Conservation (phyloP, 2,888 invertebrate species). For the Argyresthia albistria region DNA sequence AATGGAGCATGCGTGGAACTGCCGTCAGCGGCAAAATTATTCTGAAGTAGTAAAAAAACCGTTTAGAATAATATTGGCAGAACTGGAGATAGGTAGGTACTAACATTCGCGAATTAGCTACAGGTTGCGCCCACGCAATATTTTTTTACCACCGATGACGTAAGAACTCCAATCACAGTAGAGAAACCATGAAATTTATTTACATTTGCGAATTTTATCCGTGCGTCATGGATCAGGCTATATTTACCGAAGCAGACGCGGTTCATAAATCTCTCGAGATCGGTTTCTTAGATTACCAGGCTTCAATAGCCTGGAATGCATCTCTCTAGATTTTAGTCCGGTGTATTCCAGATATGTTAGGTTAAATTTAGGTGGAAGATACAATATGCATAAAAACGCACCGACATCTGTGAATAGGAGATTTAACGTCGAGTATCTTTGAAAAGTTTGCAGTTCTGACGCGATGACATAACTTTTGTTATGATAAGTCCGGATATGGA, state of each 20-base stretch:
- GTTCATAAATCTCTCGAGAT: slow-evolving; percentile 30
- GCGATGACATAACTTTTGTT: too few relatives aligned
- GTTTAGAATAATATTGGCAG: too few relatives aligned
- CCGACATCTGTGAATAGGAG: too few relatives aligned
- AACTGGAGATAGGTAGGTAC: too few relatives aligned
- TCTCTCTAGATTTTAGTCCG: neutral
- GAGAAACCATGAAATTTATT: slow-evolving; percentile 18
- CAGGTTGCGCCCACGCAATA: neutral
- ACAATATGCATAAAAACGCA: neutral
- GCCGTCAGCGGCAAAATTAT: too few relatives aligned
- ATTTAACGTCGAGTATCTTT: too few relatives aligned
- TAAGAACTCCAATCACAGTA: slow-evolving; percentile 12
- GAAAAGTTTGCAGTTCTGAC: too few relatives aligned
- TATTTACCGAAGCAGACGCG: slow-evolving; percentile 28
- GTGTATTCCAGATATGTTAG: neutral
- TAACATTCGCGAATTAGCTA: neutral
- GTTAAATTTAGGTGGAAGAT: neutral
- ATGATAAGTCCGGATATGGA: neutral
- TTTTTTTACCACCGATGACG: slow-evolving; percentile 8
- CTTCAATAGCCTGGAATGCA: slow-evolving; percentile 18
- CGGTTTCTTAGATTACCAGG: slow-evolving; percentile 8
- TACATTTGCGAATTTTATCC: slow-evolving; percentile 17
- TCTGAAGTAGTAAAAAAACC: too few relatives aligned
- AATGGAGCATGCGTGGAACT: too few relatives aligned
- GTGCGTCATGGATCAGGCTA: slow-evolving; percentile 35